Conservation (phyloP, 2,888 invertebrate genomes). For the Corythucha ciliata region DNA sequence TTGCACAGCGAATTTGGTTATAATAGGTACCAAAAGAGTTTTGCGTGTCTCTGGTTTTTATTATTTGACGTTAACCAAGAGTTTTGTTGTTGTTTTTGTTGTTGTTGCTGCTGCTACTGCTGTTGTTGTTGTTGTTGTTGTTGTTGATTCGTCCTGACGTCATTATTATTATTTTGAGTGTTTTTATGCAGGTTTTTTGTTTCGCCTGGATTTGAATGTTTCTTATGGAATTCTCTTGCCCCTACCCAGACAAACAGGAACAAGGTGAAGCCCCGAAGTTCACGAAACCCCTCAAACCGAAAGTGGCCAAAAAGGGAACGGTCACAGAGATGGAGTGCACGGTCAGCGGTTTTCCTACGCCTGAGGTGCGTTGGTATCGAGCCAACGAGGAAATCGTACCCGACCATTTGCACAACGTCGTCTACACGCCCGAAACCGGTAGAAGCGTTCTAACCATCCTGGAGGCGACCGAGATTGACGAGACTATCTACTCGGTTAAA, state of each 20-base stretch:
- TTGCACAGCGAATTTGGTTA: constrained; percentile 60
- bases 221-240: no score
- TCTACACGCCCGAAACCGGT: constrained; percentile 54
- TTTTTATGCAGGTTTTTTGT: neutral
- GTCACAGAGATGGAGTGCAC: constrained; percentile 56
- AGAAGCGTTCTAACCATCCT: constrained; percentile 53
- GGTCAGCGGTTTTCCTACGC: constrained; percentile 59
- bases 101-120: no score
- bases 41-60: neutral
- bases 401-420: constrained; percentile 47
- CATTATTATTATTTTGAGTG: neutral
- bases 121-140: constrained; percentile 2
- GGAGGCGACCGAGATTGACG: constrained; percentile 56
- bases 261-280: constrained; percentile 58
- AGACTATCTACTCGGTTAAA: constrained; percentile 57
- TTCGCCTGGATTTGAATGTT: neutral
- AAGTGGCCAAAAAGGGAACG: constrained; percentile 52
- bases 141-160: neutral
- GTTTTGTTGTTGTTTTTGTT: no score
- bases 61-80: neutral
- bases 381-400: constrained; percentile 53
- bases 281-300: constrained; percentile 55
- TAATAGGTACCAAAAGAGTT: constrained; percentile 49
- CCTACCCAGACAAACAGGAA: constrained; percentile 59
- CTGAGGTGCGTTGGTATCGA: constrained; percentile 61